Evolutionary conservation across 1,140 invertebrate species (phyloP).

Genomic region (Ganaspis sp.): DNA sequence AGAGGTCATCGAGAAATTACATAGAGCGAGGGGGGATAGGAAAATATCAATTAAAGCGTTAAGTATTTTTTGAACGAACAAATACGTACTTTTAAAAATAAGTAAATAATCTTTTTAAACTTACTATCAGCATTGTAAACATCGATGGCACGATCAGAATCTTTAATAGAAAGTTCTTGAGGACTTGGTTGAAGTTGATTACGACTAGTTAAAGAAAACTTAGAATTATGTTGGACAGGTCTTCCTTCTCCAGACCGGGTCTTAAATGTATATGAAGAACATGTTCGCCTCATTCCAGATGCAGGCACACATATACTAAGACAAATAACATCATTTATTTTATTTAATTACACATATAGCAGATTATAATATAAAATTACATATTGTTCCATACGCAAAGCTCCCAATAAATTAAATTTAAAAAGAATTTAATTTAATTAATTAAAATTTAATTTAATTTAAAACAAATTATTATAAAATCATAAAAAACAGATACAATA

Average conservation of each 20-base stretch:
- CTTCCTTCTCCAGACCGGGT: conserved; percentile 51
- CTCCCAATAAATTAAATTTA: too few relatives aligned
- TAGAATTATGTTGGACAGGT: conserved; percentile 49
- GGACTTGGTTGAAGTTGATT: conserved; percentile 73
- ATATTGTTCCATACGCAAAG: conserved; percentile 41
- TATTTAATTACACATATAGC: neutral
- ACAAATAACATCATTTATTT: conserved; percentile 46
- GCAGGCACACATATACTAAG: conserved; percentile 62
- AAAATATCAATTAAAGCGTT: too few relatives aligned
- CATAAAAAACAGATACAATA: too few relatives aligned
- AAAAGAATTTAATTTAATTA: too few relatives aligned
- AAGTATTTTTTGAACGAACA: too few relatives aligned
- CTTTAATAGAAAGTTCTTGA: conserved; percentile 74
- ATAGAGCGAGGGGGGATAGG: too few relatives aligned
- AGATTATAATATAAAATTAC: conserved; percentile 28
- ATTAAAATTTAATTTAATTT: too few relatives aligned
- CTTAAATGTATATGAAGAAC: conserved; percentile 65
- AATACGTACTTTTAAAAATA: neutral
- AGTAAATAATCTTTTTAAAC: conserved; percentile 40
- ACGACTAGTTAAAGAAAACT: conserved; percentile 58
- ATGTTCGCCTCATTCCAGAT: conserved; percentile 62
- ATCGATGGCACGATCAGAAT: conserved; percentile 72
- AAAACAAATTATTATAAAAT: too few relatives aligned
- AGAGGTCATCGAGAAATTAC: too few relatives aligned
- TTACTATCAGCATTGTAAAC: conserved; percentile 75